phyloP scores from a whole-genome alignment of 2,797 vertebrate species.

The Sciurus carolinensis region DNA sequence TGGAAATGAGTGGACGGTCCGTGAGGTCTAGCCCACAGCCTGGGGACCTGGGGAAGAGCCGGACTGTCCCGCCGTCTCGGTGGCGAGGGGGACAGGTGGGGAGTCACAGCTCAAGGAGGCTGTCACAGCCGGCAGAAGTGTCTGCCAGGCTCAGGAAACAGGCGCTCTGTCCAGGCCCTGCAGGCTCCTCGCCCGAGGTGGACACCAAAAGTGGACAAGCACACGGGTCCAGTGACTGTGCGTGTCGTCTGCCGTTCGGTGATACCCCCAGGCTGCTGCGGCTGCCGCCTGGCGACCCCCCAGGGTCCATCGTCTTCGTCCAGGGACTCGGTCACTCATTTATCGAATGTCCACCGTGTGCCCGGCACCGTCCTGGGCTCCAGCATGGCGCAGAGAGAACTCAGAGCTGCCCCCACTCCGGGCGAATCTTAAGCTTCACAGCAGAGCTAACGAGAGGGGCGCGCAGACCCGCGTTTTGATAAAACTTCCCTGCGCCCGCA shows the following conservation, averaged over 20 bases:
- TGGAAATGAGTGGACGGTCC: neutral
- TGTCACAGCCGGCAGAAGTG: neutral
- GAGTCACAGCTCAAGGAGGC: neutral
- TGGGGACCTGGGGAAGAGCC: neutral
- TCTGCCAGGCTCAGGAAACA: accelerated
- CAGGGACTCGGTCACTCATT: neutral
- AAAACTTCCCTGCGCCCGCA: neutral
- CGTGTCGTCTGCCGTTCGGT: neutral
- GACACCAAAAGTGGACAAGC: neutral
- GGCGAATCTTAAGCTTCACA: neutral
- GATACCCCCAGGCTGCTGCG: neutral
- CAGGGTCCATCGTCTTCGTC: neutral
- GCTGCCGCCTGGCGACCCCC: neutral
- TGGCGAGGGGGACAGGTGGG: neutral
- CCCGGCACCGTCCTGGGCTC: neutral
- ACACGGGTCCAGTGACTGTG: neutral
- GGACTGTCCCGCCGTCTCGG: neutral
- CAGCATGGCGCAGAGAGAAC: neutral
- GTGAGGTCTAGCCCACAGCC: neutral
- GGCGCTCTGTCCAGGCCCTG: neutral
- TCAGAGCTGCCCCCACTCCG: neutral
- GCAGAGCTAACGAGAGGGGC: neutral
- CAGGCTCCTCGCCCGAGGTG: neutral
- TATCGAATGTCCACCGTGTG: neutral
- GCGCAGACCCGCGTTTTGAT: neutral